These are phyloP conservation scores for Pteropus alecto DNA, from an alignment of 2,113 vertebrate species.

Conservation along the genomic window DNA sequence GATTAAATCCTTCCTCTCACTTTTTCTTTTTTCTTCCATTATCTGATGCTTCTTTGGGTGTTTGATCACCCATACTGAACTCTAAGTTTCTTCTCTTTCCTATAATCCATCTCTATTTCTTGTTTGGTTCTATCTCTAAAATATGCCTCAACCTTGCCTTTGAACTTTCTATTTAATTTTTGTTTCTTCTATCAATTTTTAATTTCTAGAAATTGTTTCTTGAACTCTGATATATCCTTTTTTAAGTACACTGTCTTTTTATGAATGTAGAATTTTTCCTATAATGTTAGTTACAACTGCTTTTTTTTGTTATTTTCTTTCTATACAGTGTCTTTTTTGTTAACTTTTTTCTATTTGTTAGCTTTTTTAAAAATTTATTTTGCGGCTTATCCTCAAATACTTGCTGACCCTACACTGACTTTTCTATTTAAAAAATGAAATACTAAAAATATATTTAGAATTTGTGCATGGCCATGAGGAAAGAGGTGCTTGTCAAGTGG, in stretches of 20 bases:
- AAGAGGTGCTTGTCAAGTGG: neutral
- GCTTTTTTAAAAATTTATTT: neutral
- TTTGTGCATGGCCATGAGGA: neutral
- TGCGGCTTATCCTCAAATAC: neutral
- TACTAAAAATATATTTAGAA: neutral
- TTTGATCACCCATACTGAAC: neutral
- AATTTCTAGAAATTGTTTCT: neutral
- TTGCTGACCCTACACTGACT: neutral
- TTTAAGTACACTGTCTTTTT: neutral
- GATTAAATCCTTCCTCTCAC: neutral
- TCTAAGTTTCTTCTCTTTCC: neutral
- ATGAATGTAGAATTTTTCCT: neutral
- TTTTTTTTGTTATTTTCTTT: neutral
- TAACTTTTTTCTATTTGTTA: neutral
- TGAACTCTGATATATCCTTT: neutral
- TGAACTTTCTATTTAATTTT: neutral
- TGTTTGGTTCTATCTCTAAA: neutral
- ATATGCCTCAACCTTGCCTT: neutral
- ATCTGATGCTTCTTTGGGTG: neutral
- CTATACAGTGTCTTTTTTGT: neutral
- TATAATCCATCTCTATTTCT: neutral
- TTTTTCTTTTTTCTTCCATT: neutral
- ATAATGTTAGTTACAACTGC: neutral
- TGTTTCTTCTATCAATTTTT: neutral
- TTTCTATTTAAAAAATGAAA: neutral